phyloP scores from a whole-genome alignment of 2,113 vertebrate species.

The Setophaga petechia region DNA sequence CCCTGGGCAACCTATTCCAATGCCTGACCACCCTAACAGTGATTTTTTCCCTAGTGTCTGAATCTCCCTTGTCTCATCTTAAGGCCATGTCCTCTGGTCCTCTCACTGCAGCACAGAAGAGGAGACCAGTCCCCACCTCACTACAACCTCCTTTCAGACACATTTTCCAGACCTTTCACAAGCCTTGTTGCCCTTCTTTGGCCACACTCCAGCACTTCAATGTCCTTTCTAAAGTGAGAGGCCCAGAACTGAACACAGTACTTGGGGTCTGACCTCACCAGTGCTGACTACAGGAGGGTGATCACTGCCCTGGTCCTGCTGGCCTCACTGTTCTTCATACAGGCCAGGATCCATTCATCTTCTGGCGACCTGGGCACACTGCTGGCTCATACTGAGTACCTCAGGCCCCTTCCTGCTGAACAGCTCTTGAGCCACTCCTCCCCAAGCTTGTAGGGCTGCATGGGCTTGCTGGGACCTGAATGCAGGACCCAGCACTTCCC shows the following conservation, averaged over 20 bases:
- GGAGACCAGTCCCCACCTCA: background rate
- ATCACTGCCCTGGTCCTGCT: background rate
- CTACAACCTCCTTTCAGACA: background rate
- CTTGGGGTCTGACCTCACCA: fast-evolving
- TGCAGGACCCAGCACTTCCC: background rate
- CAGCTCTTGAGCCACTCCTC: background rate
- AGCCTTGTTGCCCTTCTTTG: background rate
- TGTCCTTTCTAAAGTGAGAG: background rate
- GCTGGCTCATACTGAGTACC: background rate
- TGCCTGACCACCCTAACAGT: background rate
- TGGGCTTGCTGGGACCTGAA: background rate
- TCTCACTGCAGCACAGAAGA: background rate
- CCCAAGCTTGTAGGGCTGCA: background rate
- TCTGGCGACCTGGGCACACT: background rate
- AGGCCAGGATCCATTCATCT: background rate
- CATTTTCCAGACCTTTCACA: background rate
- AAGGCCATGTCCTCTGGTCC: background rate
- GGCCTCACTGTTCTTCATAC: background rate
- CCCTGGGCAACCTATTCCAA: background rate
- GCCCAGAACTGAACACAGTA: background rate
- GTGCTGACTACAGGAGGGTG: background rate
- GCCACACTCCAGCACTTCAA: too few relatives aligned
- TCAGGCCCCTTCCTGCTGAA: background rate
- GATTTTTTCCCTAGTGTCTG: background rate
- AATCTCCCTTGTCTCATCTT: background rate